These are phyloP conservation scores for Cichladusa arquata DNA, from an alignment of 2,113 vertebrate species.

Conservation along the genomic window DNA sequence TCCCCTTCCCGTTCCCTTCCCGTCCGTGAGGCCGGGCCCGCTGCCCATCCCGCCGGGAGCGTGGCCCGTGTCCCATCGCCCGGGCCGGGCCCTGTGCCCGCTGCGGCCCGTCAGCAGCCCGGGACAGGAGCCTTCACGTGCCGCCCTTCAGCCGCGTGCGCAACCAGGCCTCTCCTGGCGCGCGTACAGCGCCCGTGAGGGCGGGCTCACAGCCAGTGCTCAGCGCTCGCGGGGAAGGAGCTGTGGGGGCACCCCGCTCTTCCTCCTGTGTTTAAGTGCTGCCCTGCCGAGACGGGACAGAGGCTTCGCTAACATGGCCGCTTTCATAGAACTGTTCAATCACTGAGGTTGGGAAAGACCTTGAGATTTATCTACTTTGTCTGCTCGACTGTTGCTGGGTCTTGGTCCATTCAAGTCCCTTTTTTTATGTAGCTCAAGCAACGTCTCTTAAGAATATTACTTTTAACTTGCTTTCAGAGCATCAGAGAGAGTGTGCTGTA, in stretches of 20 bases:
- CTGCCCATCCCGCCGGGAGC: neutral
- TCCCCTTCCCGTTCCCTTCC: neutral
- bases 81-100: too few relatives aligned
- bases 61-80: neutral
- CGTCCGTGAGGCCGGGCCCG: too few relatives aligned
- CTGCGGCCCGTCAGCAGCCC: accelerated
- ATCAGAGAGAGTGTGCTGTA: accelerated
- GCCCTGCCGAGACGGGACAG: too few relatives aligned
- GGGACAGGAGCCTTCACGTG: accelerated
- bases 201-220: accelerated
- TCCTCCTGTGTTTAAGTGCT: accelerated
- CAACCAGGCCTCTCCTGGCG: accelerated
- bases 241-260: accelerated
- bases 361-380: neutral
- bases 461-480: neutral
- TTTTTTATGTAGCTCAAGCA: accelerated
- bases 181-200: neutral
- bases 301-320: accelerated
- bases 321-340: neutral
- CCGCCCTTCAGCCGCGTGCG: neutral
- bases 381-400: neutral
- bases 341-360: neutral
- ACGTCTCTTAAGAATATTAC: accelerated
- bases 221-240: accelerated
- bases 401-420: accelerated